A percentile compares a stretch with the other conserved stretches of the same genome.
These are phyloP conservation scores for Okamejei kenojei DNA, from an alignment of 2,797 vertebrate genomes.

Conservation along the genomic window DNA sequence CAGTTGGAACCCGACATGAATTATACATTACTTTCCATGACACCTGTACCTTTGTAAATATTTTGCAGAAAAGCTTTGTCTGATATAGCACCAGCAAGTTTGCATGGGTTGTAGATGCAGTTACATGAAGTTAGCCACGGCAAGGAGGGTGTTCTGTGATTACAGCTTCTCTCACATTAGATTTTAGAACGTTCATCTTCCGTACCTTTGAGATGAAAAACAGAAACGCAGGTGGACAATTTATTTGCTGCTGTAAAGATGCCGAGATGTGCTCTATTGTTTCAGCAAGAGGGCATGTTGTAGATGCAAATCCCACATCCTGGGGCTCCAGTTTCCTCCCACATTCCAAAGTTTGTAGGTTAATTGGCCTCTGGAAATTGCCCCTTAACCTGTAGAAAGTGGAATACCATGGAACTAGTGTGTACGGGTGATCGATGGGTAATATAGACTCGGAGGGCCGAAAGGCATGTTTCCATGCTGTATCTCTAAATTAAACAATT, in stretches of 20 bases:
- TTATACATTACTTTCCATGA: background rate
- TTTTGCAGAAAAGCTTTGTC: background rate
- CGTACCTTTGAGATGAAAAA: background rate
- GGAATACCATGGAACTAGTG: too few species aligned
- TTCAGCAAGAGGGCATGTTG: too few species aligned
- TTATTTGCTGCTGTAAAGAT: background rate
- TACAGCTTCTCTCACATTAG: background rate
- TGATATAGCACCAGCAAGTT: background rate
- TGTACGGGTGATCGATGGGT: too few species aligned
- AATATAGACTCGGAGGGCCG: too few species aligned
- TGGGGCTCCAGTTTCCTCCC: too few species aligned
- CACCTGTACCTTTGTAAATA: background rate
- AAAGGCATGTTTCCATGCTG: too few species aligned
- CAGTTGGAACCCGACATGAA: background rate
- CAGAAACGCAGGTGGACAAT: background rate
- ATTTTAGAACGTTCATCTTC: background rate
- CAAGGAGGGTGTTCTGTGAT: background rate
- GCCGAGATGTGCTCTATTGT: background rate
- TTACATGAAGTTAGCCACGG: background rate
- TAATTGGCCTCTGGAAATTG: too few species aligned
- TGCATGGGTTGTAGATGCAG: background rate
- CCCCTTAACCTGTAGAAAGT: too few species aligned
- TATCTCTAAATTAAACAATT: too few species aligned
- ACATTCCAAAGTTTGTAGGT: too few species aligned
- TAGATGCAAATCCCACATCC: too few species aligned